Base-by-base conservation (phyloP, 2,888 invertebrate species). In the Trachelus troglodyta region DNA sequence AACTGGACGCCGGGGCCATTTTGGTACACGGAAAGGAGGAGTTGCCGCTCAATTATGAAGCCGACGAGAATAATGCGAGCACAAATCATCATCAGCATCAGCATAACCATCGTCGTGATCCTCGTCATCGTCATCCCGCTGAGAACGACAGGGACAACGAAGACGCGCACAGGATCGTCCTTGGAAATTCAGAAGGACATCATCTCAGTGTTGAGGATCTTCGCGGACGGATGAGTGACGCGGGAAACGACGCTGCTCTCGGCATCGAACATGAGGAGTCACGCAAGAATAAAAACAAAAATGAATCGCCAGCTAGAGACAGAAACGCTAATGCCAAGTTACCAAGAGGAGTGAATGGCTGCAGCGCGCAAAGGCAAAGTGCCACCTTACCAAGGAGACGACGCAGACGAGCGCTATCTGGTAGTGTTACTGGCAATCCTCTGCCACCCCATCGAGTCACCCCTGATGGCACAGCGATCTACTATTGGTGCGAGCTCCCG, bases 401-500 rank as follows among this genome's bases (percentile, higher is more conserved):
- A 80, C 84, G 89, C 81, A 87, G 90, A 79, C 86, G 91, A 69
- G 89, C 91, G 12, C 86, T 88, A 69, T 90, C 90, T 40, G 87
- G 91, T 35, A 89, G 89, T 81, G 82, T 90, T 73, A 85, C 87
- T 71, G 86, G 87, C 69, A 88, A 86, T 79, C 89, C 90, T 11
- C 85, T 94, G 87, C 96, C 96, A 83, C 96, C 96, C 79, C 95
- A 95, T 90, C 94, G 96, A 83, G 94, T 94, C 87, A 96, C 96
- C 79, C 95, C 96, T 37, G 97, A 97, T 92, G 97, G 97, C 86
- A 97, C 97, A 81, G 95, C 95, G 90, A 95, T 97, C 90, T 96
- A 95, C 93, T 97, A 97, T 93, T 96, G 97, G 96, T 97, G 97
- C 93, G 96, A 97, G 93, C 92, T 96, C 92, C 95, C 95, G 86